Evolutionary conservation across 2,797 vertebrate genomes (phyloP).

Genomic region (Mormyrops boulengeri): DNA sequence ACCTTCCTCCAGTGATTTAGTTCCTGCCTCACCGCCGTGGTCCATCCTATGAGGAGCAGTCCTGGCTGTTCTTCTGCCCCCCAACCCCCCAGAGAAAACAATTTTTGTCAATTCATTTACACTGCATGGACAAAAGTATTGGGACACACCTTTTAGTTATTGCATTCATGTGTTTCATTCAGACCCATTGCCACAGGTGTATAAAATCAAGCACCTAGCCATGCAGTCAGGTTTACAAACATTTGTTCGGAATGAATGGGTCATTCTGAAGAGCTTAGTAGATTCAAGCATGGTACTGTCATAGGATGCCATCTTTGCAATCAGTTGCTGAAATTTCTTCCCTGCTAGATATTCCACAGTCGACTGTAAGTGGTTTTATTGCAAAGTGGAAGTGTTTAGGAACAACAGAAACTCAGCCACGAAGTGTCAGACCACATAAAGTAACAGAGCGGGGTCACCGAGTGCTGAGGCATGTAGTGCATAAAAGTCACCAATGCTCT

Average conservation of each 20-base stretch:
- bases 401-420: background rate
- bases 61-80: background rate
- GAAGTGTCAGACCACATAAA: background rate
- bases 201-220: background rate
- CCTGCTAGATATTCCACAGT: background rate
- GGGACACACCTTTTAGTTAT: background rate
- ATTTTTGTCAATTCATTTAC: background rate
- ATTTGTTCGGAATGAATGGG: background rate
- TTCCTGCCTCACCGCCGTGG: background rate
- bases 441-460: background rate
- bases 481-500: background rate
- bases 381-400: background rate
- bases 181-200: background rate
- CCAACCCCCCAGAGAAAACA: background rate
- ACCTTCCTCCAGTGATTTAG: background rate
- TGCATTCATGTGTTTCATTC: background rate
- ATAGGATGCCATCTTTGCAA: background rate
- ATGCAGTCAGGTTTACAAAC: background rate
- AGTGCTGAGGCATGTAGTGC: background rate
- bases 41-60: background rate
- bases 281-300: background rate
- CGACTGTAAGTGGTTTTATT: background rate
- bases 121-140: background rate
- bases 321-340: background rate
- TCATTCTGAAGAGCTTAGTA: background rate